Evolutionary conservation across 2,113 vertebrate species (phyloP).

Genomic region (Lathamus discolor): DNA sequence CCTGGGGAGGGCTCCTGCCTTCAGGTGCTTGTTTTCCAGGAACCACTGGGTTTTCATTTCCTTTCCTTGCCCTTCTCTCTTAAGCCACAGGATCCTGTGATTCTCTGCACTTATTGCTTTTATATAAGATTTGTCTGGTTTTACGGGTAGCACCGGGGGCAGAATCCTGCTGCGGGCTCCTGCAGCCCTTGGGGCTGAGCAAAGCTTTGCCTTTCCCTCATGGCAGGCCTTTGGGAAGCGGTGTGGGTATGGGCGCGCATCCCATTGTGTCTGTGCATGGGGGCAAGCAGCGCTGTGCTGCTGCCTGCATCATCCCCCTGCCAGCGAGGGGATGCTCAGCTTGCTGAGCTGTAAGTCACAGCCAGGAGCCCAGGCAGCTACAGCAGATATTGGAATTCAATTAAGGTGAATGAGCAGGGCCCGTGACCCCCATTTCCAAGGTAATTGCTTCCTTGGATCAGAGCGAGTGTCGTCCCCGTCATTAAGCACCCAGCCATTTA

Average conservation of each 20-base stretch:
- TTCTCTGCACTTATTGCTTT: background rate
- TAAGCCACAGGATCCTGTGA: background rate
- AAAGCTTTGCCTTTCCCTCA: background rate
- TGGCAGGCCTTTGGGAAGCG: background rate
- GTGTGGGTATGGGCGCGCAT: fast-evolving
- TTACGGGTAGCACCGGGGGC: fast-evolving
- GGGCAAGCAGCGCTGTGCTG: fast-evolving
- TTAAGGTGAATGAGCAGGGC: conserved; percentile 82
- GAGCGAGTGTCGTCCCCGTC: conserved; percentile 60
- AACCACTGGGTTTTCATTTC: background rate
- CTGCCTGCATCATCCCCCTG: background rate
- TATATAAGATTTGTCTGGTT: fast-evolving
- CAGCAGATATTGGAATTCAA: conserved; percentile 85
- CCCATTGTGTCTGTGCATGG: background rate
- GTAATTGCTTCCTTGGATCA: conserved; percentile 84
- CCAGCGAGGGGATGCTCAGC: background rate
- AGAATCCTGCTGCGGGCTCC: fast-evolving
- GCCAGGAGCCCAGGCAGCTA: conserved; percentile 76
- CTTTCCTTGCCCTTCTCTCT: background rate
- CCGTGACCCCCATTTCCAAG: conserved; percentile 81
- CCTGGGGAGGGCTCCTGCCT: background rate
- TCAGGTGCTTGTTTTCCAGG: background rate
- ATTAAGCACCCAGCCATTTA: conserved; percentile 72
- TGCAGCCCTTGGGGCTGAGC: background rate
- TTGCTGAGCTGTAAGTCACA: conserved; percentile 66